These are phyloP conservation scores for Malacoraja senta DNA, from an alignment of 2,797 vertebrate species.

Conservation along the genomic window DNA sequence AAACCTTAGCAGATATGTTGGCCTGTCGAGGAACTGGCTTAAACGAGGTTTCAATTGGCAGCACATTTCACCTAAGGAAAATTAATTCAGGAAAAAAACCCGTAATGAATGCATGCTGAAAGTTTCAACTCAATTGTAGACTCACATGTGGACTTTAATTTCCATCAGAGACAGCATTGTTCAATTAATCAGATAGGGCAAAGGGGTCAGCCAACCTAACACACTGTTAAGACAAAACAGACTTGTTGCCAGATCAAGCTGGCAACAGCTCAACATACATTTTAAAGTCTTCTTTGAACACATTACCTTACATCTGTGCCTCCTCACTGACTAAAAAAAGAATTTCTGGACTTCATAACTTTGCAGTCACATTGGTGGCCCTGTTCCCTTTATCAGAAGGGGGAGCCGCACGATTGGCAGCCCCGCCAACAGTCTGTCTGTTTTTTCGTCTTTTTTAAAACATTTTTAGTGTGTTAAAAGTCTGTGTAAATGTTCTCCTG, in stretches of 20 bases:
- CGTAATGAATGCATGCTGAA: background rate
- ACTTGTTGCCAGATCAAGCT: background rate
- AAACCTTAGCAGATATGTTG: background rate
- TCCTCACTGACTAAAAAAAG: background rate
- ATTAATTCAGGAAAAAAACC: background rate
- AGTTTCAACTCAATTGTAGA: background rate
- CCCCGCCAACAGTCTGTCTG: too few relatives aligned
- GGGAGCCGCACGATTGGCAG: too few relatives aligned
- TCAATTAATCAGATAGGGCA: background rate
- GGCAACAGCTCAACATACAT: background rate
- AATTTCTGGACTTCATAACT: background rate
- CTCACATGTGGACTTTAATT: background rate
- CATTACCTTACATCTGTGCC: background rate
- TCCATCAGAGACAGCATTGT: background rate
- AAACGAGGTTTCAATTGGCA: background rate
- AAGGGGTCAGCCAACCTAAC: background rate
- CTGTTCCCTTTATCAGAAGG: background rate
- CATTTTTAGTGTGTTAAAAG: too few relatives aligned
- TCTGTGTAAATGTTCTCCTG: too few relatives aligned
- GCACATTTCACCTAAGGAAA: background rate
- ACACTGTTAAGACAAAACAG: background rate
- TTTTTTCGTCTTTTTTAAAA: too few relatives aligned
- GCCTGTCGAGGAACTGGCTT: background rate
- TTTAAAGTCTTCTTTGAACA: background rate
- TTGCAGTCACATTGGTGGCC: background rate